These are phyloP conservation scores for Ceratosolen solmsi DNA, from an alignment of 1,140 invertebrate genomes.

Conservation along the genomic window DNA sequence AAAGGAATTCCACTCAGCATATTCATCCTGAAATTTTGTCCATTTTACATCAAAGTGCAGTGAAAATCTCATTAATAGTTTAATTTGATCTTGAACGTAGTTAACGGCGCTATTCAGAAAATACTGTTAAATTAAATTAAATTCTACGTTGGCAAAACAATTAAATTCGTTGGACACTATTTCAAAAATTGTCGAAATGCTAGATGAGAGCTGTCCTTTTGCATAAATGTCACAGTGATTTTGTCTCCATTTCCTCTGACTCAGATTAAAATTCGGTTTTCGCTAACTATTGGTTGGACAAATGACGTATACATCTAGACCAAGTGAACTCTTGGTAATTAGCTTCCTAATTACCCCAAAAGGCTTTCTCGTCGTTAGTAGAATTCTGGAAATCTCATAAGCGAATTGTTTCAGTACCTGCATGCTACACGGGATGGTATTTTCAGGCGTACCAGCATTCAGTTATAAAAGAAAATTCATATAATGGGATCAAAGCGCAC, in stretches of 20 bases:
- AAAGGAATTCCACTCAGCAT: too few species aligned
- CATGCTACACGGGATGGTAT: neutral
- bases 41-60: too few species aligned
- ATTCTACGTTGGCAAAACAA: neutral
- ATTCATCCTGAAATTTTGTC: too few species aligned
- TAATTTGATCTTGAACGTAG: too few species aligned
- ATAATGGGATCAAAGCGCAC: slow-evolving; percentile 22
- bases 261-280: slow-evolving; percentile 43
- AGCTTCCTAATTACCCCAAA: slow-evolving; percentile 41
- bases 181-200: slow-evolving; percentile 14
- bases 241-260: neutral
- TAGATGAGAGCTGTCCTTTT: neutral
- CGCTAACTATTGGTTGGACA: neutral
- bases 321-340: slow-evolving; percentile 43
- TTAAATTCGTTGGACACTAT: neutral
- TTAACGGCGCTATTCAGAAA: too few species aligned
- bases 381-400: slow-evolving; percentile 40
- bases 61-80: too few species aligned
- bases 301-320: slow-evolving; percentile 3
- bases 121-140: neutral
- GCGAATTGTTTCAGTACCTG: slow-evolving; percentile 26
- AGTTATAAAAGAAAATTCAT: slow-evolving; percentile 20
- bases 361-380: slow-evolving; percentile 3
- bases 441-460: neutral
- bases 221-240: slow-evolving; percentile 3